Conservation (phyloP, 2,888 invertebrate species). For the Anthrax anthrax region DNA sequence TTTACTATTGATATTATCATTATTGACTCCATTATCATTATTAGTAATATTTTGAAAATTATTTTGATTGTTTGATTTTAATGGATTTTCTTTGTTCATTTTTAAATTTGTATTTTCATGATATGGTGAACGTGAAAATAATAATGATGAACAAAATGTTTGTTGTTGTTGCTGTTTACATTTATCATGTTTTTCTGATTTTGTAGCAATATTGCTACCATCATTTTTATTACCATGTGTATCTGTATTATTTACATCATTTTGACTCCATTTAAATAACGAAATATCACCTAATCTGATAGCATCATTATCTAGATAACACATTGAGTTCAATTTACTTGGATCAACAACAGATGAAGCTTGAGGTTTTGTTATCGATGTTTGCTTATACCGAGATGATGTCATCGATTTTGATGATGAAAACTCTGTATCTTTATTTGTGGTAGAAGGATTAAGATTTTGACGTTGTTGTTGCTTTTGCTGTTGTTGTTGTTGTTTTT, state of each 20-base stretch:
- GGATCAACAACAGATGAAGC: conserved; percentile 18
- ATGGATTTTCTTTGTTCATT: no score
- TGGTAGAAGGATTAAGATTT: no score
- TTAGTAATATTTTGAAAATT: no score
- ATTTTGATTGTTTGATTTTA: no score
- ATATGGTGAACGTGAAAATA: no score
- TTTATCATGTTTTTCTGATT: neutral
- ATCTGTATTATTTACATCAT: conserved; percentile 8
- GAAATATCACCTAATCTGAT: conserved; percentile 8
- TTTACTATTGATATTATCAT: no score
- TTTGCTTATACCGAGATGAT: neutral
- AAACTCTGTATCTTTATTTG: neutral
- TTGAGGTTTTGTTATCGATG: neutral
- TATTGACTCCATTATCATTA: no score
- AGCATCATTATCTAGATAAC: conserved; percentile 5
- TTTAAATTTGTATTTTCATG: no score
- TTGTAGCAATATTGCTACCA: neutral
- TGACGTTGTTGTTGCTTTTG: conserved; percentile 17
- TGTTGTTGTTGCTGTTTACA: conserved; percentile 21
- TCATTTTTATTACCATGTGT: conserved; percentile 7
- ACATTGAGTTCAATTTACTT: conserved; percentile 23
- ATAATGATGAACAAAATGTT: conserved; percentile 12
- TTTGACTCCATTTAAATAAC: conserved; percentile 6
- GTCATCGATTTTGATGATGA: neutral
- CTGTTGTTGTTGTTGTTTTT: conserved; percentile 13